Conservation (phyloP, 2,888 invertebrate genomes). For the Entomobrya proxima region DNA sequence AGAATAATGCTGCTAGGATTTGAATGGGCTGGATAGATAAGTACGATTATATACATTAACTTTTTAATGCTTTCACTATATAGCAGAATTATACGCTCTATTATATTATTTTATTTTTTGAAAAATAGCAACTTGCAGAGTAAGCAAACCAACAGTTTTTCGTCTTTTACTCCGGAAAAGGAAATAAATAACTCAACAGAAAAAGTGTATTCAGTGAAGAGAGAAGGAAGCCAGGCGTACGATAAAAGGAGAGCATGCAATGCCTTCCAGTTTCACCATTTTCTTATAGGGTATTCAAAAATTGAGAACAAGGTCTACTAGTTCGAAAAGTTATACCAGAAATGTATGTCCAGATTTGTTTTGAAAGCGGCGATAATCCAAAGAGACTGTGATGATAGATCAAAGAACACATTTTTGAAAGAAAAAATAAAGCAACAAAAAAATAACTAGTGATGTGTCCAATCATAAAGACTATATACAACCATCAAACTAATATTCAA, state of each 20-base stretch:
- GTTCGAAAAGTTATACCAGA: conserved; percentile 29
- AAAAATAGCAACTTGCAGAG: conserved; percentile 6
- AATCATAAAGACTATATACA: no score
- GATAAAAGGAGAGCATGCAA: not conserved
- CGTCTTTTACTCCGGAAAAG: conserved; percentile 56
- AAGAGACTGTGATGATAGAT: conserved; percentile 65
- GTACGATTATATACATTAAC: not conserved
- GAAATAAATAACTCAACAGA: conserved; percentile 66
- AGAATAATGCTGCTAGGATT: not conserved
- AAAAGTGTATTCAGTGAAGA: conserved; percentile 28
- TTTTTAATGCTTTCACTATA: not conserved
- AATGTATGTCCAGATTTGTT: conserved; percentile 49
- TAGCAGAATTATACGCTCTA: no score
- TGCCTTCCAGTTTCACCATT: not conserved
- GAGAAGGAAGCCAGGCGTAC: conserved; percentile 9
- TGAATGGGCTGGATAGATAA: not conserved
- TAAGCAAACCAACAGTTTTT: conserved; percentile 33
- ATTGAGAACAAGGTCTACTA: not conserved
- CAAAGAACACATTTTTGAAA: conserved; percentile 55
- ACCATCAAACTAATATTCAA: no score
- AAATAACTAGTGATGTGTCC: no score
- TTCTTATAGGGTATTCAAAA: not conserved
- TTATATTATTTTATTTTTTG: no score
- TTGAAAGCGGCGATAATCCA: conserved; percentile 58
- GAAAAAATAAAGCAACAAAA: not conserved